Conservation (phyloP, 2,888 invertebrate species). For the Synanthedon vespiformis region DNA sequence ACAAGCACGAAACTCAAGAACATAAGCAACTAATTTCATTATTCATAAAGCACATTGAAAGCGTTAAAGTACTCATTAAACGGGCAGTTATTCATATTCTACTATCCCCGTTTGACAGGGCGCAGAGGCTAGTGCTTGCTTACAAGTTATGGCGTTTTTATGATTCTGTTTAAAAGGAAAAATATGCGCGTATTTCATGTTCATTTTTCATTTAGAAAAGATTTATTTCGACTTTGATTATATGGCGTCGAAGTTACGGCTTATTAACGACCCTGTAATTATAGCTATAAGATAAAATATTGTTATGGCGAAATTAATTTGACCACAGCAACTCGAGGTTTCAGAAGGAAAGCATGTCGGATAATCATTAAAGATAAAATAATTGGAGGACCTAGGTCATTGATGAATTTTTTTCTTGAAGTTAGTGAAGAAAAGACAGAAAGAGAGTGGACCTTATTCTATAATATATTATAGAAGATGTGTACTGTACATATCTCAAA, state of each 20-base stretch:
- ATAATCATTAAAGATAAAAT: too few species aligned
- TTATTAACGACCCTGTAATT: slow-evolving; percentile 60
- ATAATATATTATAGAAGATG: too few species aligned
- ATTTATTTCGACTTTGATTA: slow-evolving; percentile 65
- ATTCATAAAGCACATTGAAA: slow-evolving; percentile 69
- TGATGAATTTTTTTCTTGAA: too few species aligned
- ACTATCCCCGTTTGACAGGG: slow-evolving; percentile 61
- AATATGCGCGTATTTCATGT: slow-evolving; percentile 57
- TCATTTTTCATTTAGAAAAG: slow-evolving; percentile 55
- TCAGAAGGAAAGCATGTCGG: neutral
- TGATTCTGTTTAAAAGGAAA: slow-evolving; percentile 54
- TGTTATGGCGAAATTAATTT: slow-evolving; percentile 10
- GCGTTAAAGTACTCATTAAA: slow-evolving; percentile 68
- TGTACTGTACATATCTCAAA: slow-evolving; percentile 1
- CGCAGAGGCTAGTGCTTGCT: slow-evolving; percentile 47
- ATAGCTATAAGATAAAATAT: slow-evolving; percentile 52
- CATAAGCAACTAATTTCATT: slow-evolving; percentile 67
- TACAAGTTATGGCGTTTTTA: slow-evolving; percentile 61
- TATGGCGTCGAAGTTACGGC: slow-evolving; percentile 50
- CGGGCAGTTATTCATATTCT: slow-evolving; percentile 55
- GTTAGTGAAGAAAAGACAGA: too few species aligned
- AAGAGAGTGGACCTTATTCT: too few species aligned
- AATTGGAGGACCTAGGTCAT: too few species aligned
- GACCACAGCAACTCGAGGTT: neutral
- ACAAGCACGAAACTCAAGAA: slow-evolving; percentile 55